Evolutionary conservation across 2,888 invertebrate genomes (phyloP), one percentile per base, ranked within the genome.

Genomic region (Drosophila kambysellisi): DNA sequence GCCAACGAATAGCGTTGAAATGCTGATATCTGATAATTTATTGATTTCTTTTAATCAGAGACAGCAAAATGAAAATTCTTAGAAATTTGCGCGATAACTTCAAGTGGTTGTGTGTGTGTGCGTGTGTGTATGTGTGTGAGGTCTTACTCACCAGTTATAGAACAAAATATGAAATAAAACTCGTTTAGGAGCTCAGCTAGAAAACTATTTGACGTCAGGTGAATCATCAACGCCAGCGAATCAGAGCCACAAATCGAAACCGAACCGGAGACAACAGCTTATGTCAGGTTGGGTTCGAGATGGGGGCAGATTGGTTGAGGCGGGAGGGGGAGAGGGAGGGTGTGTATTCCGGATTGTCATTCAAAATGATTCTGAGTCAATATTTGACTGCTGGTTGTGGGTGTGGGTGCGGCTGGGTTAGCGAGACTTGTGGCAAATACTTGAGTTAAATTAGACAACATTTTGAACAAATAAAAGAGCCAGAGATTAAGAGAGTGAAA

Each of bases 21-120:
- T 63, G 71, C 20, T 46, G 46, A 46, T 46, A 59, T 70, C 70
- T 83, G 88, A 88, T 83, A 88, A 88, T 74, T 72, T 81, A 86
- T 86, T 86, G 83, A 86, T 73, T 86, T 70, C 72, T 43, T 82
- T 84, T 84, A 89, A 84, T 84, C 85, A 82, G 66, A 60, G 58
- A 72, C 46, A 65, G 59, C 51, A 20, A 62, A 61, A 75, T 56
- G 65, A 56, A 70, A 89, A 73, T 83, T 89, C 83, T 59, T 54
- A 71, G 87, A 83, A 89, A 87, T 76, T 61, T 53, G 67, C 62
- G 67, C 76, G 78, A 78, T 80, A 78, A 76, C 46, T 66, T 69
- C 35, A 67, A 81, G 79, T 73, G 59, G 20, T 25, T 25, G n/a
- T 43, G 60, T 43, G 50, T 48, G 51, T 66, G 60, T 9, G 64